A percentile compares a stretch with the other conserved stretches of the same genome.
Evolutionary conservation across 2,888 invertebrate genomes (phyloP).

Genomic region (Pseudococcus viburni): DNA sequence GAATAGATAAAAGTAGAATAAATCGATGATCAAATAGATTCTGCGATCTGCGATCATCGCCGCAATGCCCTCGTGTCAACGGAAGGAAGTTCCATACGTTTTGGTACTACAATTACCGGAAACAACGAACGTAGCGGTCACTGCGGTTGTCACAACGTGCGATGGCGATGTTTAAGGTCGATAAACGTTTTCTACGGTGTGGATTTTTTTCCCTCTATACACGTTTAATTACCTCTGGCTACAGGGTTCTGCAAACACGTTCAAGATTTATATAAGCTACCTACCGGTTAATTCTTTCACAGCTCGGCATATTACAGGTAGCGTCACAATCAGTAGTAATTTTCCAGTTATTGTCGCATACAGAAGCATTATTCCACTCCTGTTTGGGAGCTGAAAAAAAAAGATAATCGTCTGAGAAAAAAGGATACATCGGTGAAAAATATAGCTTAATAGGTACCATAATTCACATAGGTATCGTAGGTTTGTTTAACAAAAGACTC

Average conservation of each 20-base stretch:
- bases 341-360: slow-evolving; percentile 39
- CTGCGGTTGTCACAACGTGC: slow-evolving; percentile 31
- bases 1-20: slow-evolving; percentile 26
- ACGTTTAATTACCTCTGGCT: slow-evolving; percentile 8
- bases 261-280: slow-evolving; percentile 26
- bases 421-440: neutral
- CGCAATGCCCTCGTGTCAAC: neutral
- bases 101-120: slow-evolving; percentile 59
- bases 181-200: slow-evolving; percentile 46
- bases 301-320: slow-evolving; percentile 59
- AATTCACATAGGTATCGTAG: slow-evolving; percentile 10
- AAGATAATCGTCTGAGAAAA: slow-evolving; percentile 37
- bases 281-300: slow-evolving; percentile 62
- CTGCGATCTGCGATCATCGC: slow-evolving; percentile 1
- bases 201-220: slow-evolving; percentile 33
- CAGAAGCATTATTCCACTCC: slow-evolving; percentile 58
- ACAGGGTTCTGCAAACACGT: neutral
- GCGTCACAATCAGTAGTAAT: slow-evolving; percentile 52
- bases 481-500: slow-evolving; percentile 23
- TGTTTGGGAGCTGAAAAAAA: slow-evolving; percentile 42
- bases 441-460: neutral
- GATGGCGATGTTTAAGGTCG: slow-evolving; percentile 43
- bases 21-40: slow-evolving; percentile 34
- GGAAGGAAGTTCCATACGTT: slow-evolving; percentile 59
- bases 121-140: slow-evolving; percentile 40